Base-by-base conservation (phyloP, 2,113 vertebrate genomes). In the Microtus oregoni region DNA sequence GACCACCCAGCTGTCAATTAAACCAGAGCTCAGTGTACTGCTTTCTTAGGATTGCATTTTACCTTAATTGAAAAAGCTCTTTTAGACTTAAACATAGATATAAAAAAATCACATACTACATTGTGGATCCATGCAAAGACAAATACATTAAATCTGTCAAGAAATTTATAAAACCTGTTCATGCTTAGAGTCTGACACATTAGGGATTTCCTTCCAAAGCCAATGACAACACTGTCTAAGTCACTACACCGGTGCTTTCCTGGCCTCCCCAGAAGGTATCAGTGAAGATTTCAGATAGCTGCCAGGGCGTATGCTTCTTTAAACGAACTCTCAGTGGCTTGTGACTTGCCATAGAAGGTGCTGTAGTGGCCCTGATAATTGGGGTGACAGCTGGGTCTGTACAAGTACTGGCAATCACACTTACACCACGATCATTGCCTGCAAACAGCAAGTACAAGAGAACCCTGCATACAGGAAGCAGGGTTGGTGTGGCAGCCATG, bases 221-320 rank as follows among this genome's bases (percentile, higher is more conserved):
- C n/a, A n/a, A 3, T 44, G 86, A 86, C 32, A 68, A 17, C 12
- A 15, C 41, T 50, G 41, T 86, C 8, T 20, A 70, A 67, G 28
- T 65, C 41, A 52, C 13, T 11, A 24, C 10, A 70, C 17, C 52
- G 87, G 70, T 55, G 32, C 95, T 93, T 92, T 73, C 89, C 86
- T 76, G 26, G 67, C 96, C 72, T 89, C 96, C 67, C 93, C 91
- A 94, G 91, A 96, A 95, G 91, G 28, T 47, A 86, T 90, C 94
- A 91, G 86, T 68, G 94, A 90, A 97, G 81, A 88, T 58, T 94
- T 92, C 90, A 86, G 91, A 94, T 92, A 89, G 76, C 22, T 65
- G 30, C 9, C 22, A 73, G 89, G 91, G 70, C n/a, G 35, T 81
- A 67, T 28, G 24, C 88, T 89, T 83, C 55, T 67, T 94, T 50